These are phyloP conservation scores for Netelia fuscicornis DNA, from an alignment of 2,888 invertebrate species.

Conservation along the genomic window DNA sequence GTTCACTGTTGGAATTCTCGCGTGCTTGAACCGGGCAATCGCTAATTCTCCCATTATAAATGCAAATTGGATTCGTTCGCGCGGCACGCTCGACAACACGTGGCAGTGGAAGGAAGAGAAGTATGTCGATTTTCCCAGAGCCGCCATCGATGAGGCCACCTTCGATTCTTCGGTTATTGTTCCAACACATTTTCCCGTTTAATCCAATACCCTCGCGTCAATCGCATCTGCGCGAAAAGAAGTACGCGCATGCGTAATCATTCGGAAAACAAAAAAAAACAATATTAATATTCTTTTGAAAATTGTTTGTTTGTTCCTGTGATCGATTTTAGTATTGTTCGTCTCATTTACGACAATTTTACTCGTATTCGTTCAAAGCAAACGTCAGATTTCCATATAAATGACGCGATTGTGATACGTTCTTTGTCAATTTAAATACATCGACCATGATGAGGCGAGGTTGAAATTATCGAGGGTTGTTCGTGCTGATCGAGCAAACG, in stretches of 20 bases:
- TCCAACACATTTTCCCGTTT: not conserved
- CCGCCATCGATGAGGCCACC: not conserved
- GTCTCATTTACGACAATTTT: no score
- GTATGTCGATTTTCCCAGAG: not conserved
- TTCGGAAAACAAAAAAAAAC: no score
- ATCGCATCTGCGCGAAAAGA: no score
- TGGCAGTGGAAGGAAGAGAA: not conserved
- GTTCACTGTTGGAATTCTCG: constrained; percentile 46
- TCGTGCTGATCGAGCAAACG: no score
- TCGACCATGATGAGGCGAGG: not conserved
- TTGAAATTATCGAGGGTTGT: no score
- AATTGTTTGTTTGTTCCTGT: no score
- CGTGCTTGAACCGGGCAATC: constrained; percentile 66
- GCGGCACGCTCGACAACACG: constrained; percentile 41
- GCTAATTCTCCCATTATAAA: constrained; percentile 76
- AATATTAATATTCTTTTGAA: no score
- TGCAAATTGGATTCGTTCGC: constrained; percentile 73
- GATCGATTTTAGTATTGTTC: no score
- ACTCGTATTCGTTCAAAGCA: no score
- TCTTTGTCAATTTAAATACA: not conserved
- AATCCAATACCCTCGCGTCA: not conserved
- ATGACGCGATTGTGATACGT: not conserved
- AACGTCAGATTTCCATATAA: no score
- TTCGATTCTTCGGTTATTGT: not conserved
- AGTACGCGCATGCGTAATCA: no score